These are phyloP conservation scores for Caenorhabditis sulstoni DNA, from an alignment of 2,888 invertebrate species.

Conservation along the genomic window DNA sequence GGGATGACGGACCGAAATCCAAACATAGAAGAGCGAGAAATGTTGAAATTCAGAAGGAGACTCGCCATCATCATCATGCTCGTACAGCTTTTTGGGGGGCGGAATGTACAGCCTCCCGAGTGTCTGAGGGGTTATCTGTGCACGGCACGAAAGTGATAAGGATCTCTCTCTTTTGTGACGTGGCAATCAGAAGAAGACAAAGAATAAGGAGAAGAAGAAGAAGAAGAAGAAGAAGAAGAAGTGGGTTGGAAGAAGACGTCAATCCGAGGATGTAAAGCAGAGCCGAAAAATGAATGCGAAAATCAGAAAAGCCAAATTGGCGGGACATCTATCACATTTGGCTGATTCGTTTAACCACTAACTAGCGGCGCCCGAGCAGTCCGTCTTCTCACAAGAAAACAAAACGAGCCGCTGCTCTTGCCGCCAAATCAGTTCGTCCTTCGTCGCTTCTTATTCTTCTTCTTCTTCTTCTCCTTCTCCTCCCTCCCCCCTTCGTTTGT, in stretches of 20 bases:
- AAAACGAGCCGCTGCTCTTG: conserved; percentile 15
- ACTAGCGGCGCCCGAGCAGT: conserved; percentile 30
- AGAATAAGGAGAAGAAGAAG: no score
- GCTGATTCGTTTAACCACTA: conserved; percentile 59
- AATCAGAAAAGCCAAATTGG: conserved; percentile 42
- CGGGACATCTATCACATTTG: conserved; percentile 44
- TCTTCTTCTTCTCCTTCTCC: neutral
- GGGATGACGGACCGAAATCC: conserved; percentile 10
- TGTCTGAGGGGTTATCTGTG: neutral
- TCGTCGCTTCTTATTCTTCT: no score
- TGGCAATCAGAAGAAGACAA: no score
- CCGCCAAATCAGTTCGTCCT: conserved; percentile 43
- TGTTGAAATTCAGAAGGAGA: conserved; percentile 9
- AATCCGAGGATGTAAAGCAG: conserved; percentile 22
- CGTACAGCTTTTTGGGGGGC: neutral
- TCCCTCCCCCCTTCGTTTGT: conserved; percentile 30
- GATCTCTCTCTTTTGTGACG: no score
- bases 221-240: neutral
- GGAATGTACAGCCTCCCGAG: neutral
- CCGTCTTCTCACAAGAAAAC: conserved; percentile 30
- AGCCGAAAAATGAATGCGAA: conserved; percentile 33
- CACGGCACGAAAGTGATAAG: no score
- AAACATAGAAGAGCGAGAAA: conserved; percentile 9
- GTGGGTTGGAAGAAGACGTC: neutral
- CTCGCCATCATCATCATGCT: neutral